Conservation (phyloP, 2,888 invertebrate species). For the Acanthoscelides obtectus region DNA sequence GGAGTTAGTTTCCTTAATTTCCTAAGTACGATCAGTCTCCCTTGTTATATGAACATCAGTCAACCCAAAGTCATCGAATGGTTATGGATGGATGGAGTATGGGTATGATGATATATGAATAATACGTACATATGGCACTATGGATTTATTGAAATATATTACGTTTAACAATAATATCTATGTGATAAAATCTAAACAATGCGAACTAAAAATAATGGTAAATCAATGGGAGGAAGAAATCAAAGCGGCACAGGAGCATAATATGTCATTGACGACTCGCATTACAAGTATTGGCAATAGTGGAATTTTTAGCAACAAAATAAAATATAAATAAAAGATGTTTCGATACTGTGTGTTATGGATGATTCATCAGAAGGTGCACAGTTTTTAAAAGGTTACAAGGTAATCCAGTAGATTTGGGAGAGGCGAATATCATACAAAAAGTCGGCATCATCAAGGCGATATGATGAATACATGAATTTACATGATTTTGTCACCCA, state of each 20-base stretch:
- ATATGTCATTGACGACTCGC: background rate
- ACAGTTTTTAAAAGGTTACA: background rate
- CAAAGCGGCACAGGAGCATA: background rate
- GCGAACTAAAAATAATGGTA: background rate
- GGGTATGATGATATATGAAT: constrained; percentile 30
- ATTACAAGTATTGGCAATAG: background rate
- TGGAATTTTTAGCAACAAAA: background rate
- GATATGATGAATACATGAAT: no score
- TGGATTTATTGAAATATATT: constrained; percentile 43
- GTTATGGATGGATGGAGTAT: constrained; percentile 12
- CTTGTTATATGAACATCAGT: background rate
- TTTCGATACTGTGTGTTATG: background rate
- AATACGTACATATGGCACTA: constrained; percentile 48
- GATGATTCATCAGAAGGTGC: background rate
- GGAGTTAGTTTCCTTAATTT: background rate
- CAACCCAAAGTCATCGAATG: background rate
- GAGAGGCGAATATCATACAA: background rate
- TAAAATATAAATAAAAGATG: background rate
- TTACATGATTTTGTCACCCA: no score
- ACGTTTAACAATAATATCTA: constrained; percentile 1
- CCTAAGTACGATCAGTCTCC: background rate
- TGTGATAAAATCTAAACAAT: background rate
- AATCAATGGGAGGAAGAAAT: background rate
- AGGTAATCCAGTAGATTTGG: background rate
- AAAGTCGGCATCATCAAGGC: background rate